Conservation (phyloP, 2,797 vertebrate genomes). For the Lithobates pipiens region DNA sequence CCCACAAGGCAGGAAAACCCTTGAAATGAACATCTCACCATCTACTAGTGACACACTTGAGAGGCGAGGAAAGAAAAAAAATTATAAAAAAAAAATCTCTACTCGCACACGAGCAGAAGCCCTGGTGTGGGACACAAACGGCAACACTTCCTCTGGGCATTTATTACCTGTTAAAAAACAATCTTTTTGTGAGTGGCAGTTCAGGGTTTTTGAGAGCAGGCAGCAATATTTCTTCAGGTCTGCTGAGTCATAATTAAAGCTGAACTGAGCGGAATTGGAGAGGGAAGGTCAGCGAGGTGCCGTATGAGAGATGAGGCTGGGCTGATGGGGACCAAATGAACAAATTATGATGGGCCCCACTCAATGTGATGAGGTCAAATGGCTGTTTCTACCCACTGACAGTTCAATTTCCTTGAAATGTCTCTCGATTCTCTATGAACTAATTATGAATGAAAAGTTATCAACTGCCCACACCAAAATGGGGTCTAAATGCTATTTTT, state of each 20-base stretch:
- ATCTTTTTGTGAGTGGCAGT: constrained; percentile 95
- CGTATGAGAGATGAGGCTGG: constrained; percentile 88
- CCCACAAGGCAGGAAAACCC: constrained; percentile 42
- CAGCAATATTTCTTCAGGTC: constrained; percentile 87
- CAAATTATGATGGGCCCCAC: constrained; percentile 99
- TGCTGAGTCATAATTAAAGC: constrained; percentile 99
- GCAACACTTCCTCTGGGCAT: constrained; percentile 83
- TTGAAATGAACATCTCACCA: constrained; percentile 68
- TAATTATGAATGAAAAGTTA: constrained; percentile 99
- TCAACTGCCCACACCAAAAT: constrained; percentile 89
- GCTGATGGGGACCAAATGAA: constrained; percentile 99
- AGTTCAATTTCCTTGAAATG: constrained; percentile 99
- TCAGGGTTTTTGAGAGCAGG: constrained; percentile 91
- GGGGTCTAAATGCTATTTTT: constrained; percentile 89
- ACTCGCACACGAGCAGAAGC: constrained; percentile 62
- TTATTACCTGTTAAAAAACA: constrained; percentile 94
- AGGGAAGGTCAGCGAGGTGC: constrained; percentile 91
- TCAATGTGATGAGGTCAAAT: constrained; percentile 99
- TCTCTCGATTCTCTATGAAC: constrained; percentile 90
- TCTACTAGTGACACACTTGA: constrained; percentile 67
- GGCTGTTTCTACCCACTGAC: constrained; percentile 95
- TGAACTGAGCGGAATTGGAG: constrained; percentile 94
- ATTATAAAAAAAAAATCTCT: constrained; percentile 64
- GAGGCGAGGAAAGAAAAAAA: constrained; percentile 59
- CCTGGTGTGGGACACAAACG: constrained; percentile 72